Percentiles rank a stretch among this genome's conserved stretches.
Conservation (phyloP, 2,797 vertebrate species). For the Cuculus canorus region DNA sequence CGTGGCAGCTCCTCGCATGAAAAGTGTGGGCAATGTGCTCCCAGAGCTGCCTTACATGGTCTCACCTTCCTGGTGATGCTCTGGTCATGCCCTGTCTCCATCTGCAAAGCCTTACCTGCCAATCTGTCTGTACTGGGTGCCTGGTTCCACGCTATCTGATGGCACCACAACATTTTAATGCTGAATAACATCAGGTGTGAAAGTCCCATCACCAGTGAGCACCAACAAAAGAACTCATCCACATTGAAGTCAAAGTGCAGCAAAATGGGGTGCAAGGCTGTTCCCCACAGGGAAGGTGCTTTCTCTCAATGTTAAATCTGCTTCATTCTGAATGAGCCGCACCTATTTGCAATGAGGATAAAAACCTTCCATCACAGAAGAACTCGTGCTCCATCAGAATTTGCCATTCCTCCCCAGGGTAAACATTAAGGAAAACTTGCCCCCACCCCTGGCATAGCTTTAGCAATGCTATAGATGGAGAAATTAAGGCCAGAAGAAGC, state of each 20-base stretch:
- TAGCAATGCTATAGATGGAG: not conserved
- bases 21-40: not conserved
- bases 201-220: not conserved
- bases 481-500: not conserved
- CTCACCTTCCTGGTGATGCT: not conserved
- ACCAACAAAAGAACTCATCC: not conserved
- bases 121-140: not conserved
- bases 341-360: not conserved
- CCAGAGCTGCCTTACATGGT: not conserved
- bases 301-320: not conserved
- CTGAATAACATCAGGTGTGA: not conserved
- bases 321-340: not conserved
- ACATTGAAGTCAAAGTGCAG: not conserved
- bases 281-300: fast-evolving
- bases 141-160: not conserved
- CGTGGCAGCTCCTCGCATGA: fast-evolving
- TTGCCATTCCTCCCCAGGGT: not conserved
- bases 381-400: not conserved
- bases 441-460: fast-evolving
- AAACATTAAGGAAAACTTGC: not conserved
- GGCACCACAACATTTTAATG: not conserved
- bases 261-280: not conserved
- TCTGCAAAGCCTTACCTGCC: not conserved
- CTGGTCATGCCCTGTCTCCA: not conserved
- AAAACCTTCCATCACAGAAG: not conserved